Percentiles rank a stretch among this genome's conserved stretches.
phyloP scores from a whole-genome alignment of 2,797 vertebrate genomes.

The Anableps anableps region DNA sequence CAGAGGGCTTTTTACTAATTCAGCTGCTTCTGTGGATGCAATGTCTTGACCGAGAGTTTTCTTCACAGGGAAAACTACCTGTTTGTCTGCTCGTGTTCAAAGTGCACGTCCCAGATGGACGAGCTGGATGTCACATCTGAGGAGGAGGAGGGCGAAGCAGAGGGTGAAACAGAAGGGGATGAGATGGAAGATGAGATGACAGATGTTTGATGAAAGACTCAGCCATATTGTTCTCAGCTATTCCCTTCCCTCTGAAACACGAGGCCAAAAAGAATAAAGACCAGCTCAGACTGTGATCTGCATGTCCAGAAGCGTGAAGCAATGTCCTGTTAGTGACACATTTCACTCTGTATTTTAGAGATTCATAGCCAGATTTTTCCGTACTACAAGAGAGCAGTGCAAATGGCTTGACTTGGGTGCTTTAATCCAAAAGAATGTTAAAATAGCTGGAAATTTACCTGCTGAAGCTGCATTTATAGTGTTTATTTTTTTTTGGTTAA shows the following conservation, averaged over 20 bases:
- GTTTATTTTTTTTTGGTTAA: not conserved
- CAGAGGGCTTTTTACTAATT: conserved; percentile 23
- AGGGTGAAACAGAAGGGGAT: conserved; percentile 85
- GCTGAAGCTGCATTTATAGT: not conserved
- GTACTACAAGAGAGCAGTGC: not conserved
- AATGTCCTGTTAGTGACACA: conserved; percentile 13
- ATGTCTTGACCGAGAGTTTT: conserved; percentile 28
- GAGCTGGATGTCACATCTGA: conserved; percentile 94
- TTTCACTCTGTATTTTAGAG: conserved; percentile 20
- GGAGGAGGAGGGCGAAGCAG: conserved; percentile 88
- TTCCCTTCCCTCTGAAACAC: conserved; percentile 32
- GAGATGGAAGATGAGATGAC: conserved; percentile 99
- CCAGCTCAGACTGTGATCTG: conserved; percentile 20
- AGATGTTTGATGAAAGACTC: conserved; percentile 88
- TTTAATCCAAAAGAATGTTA: not conserved
- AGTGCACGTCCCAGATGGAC: conserved; percentile 90
- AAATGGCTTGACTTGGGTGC: not conserved
- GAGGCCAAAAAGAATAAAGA: conserved; percentile 50
- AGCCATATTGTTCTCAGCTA: conserved; percentile 40
- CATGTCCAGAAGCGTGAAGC: conserved; percentile 27
- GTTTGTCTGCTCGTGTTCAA: conserved; percentile 94
- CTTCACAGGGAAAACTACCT: conserved; percentile 94
- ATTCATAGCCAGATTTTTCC: conserved; percentile 1
- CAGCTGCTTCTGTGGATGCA: conserved; percentile 11
- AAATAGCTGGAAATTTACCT: not conserved